Evolutionary conservation across 2,888 invertebrate species (phyloP).

Genomic region (Platycheirus albimanus): DNA sequence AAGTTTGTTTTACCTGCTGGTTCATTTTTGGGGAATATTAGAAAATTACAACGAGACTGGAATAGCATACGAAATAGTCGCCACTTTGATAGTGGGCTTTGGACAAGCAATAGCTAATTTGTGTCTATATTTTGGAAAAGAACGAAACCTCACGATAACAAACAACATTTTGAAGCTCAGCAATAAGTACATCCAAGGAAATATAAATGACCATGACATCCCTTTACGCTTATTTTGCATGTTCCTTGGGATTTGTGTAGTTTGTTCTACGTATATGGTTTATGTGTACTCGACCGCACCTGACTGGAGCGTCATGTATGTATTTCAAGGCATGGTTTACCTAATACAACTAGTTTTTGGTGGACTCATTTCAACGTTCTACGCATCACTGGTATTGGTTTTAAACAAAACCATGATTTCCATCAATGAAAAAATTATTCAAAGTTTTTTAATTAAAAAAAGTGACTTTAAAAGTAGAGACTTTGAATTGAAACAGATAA

Average conservation of each 20-base stretch:
- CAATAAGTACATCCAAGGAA: neutral
- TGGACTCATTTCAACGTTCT: conserved; percentile 9
- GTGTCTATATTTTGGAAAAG: conserved; percentile 1
- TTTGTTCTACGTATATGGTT: neutral
- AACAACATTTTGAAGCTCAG: neutral
- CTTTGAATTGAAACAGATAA: no score
- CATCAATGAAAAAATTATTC: conserved; percentile 2
- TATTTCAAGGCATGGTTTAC: neutral
- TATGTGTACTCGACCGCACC: neutral
- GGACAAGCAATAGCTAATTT: neutral
- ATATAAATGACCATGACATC: neutral
- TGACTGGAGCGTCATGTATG: neutral
- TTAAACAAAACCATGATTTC: neutral
- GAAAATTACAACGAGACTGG: neutral
- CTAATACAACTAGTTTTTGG: neutral
- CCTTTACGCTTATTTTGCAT: neutral
- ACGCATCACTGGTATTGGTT: neutral
- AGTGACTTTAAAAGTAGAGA: neutral
- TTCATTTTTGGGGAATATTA: neutral
- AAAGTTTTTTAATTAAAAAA: no score
- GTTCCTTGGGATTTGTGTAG: no score
- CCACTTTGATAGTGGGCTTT: neutral
- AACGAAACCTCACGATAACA: neutral
- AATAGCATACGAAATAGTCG: neutral
- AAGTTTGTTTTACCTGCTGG: neutral